Conservation (phyloP, 2,797 vertebrate genomes). For the Thripadectes ignobilis region DNA sequence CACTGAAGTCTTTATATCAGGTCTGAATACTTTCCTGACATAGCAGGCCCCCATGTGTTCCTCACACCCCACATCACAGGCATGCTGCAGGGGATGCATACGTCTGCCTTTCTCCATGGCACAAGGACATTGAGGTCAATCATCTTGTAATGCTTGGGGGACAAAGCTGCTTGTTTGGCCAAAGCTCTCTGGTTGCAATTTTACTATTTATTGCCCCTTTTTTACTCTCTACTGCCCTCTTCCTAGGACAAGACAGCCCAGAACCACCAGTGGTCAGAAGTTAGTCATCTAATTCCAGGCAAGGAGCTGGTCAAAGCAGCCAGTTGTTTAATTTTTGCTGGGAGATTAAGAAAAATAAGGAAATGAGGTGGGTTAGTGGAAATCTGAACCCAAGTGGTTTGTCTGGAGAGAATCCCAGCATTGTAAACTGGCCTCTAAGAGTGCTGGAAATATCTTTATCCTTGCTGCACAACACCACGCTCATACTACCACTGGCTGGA, state of each 20-base stretch:
- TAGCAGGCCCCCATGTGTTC: rapidly evolving
- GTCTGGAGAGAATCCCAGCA: not conserved
- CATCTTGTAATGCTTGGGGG: rapidly evolving
- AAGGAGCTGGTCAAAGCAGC: slow-evolving; percentile 7
- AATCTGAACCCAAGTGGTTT: not conserved
- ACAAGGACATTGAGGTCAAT: not conserved
- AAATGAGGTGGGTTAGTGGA: slow-evolving; percentile 1
- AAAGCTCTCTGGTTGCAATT: not conserved
- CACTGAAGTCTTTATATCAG: not conserved
- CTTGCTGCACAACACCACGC: not conserved
- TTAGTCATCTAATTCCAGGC: not conserved
- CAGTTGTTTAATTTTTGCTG: not conserved
- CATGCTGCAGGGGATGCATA: not conserved
- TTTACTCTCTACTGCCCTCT: not conserved
- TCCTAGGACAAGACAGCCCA: not conserved
- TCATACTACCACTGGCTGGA: not conserved
- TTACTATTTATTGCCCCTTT: not conserved
- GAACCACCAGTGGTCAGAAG: not conserved
- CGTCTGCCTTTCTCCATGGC: not conserved
- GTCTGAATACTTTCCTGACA: not conserved
- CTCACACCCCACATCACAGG: not conserved
- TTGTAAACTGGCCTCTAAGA: not conserved
- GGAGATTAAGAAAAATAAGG: not conserved
- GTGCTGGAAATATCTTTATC: not conserved
- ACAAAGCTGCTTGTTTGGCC: not conserved